Conservation (phyloP, 2,888 invertebrate species). For the Omphaloscelis lunosa region DNA sequence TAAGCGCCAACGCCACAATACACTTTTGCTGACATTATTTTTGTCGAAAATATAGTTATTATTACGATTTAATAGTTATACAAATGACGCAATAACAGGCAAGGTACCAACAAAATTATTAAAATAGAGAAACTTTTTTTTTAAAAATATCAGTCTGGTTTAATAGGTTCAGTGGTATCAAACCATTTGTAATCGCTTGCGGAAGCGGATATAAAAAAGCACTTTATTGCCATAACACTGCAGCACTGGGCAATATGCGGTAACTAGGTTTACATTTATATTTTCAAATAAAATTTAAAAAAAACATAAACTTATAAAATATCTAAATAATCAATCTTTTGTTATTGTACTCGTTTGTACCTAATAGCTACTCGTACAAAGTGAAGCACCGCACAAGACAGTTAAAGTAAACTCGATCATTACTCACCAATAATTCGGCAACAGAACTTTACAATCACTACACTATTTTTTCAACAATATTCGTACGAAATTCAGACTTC, state of each 20-base stretch:
- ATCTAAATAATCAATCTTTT: not conserved
- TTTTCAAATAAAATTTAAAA: not conserved
- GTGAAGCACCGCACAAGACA: not conserved
- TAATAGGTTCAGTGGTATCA: not conserved
- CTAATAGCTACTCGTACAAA: not conserved
- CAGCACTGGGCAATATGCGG: not conserved
- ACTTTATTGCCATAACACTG: slow-evolving; percentile 32
- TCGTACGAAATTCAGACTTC: slow-evolving; percentile 12
- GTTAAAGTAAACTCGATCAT: not conserved
- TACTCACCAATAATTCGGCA: slow-evolving; percentile 38
- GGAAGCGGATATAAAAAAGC: not conserved
- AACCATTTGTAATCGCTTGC: slow-evolving; percentile 17
- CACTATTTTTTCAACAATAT: slow-evolving; percentile 36
- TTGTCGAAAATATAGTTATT: not conserved
- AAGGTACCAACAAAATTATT: not conserved
- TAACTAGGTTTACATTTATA: not conserved
- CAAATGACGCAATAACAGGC: too few relatives aligned
- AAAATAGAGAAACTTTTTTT: not conserved
- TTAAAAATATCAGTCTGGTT: not conserved
- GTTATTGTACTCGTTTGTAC: not conserved
- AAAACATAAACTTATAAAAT: not conserved
- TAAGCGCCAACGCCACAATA: not conserved
- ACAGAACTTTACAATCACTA: slow-evolving; percentile 42
- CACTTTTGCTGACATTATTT: not conserved
- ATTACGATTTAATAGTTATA: not conserved